Percentiles rank a stretch among this genome's conserved stretches.
Evolutionary conservation across 2,797 vertebrate species (phyloP).

Genomic region (Hapalemur alaotrensis): DNA sequence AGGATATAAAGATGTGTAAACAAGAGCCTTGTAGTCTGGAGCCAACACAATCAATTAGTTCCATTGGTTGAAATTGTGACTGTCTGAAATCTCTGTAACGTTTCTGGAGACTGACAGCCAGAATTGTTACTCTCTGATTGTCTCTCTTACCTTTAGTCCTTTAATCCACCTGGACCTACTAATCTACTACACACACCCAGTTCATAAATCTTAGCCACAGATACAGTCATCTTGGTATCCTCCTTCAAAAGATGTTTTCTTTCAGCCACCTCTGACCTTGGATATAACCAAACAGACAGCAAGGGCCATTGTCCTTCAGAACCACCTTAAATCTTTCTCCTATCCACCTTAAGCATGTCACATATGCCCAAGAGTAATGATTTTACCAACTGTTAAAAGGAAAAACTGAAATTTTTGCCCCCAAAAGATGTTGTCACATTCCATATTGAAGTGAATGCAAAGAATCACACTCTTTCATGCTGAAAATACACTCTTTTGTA

Average conservation of each 20-base stretch:
- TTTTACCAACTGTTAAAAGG: neutral
- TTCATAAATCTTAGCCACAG: conserved; percentile 10
- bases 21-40: neutral
- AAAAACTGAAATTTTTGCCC: neutral
- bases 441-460: neutral
- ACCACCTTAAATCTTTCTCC: neutral
- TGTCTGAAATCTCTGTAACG: neutral
- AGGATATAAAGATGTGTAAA: conserved; percentile 11
- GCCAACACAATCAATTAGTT: neutral
- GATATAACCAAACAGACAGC: neutral
- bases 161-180: neutral
- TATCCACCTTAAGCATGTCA: neutral
- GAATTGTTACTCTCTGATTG: neutral
- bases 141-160: neutral
- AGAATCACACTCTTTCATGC: neutral
- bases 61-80: neutral
- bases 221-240: neutral
- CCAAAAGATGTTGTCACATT: neutral
- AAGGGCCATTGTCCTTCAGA: neutral
- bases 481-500: neutral
- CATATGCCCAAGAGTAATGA: neutral
- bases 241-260: neutral
- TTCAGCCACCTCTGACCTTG: neutral
- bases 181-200: neutral
- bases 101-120: conserved; percentile 1